phyloP scores from a whole-genome alignment of 35 echinoderm and acorn worm genomes.

The Ptychodera flava region DNA sequence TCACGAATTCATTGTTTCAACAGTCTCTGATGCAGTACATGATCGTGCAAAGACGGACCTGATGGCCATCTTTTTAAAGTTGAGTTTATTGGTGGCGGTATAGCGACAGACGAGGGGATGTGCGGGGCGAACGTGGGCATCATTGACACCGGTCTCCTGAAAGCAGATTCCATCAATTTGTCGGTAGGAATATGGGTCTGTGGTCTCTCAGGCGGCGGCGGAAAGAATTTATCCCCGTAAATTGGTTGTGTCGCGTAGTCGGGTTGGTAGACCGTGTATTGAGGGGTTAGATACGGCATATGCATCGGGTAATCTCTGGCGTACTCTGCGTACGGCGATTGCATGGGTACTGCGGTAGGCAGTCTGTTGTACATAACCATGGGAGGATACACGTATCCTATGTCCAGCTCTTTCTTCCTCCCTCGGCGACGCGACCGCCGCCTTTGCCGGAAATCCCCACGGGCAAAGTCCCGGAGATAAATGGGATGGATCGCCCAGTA shows the following conservation, averaged over 20 bases:
- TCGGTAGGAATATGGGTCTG: background rate
- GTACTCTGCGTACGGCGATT: background rate
- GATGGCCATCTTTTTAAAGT: too few species aligned
- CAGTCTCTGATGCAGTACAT: too few species aligned
- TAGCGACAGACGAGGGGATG: too few species aligned
- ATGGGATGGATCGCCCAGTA: slow-evolving; percentile 95
- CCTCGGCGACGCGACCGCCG: slow-evolving; percentile 52
- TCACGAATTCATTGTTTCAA: too few species aligned
- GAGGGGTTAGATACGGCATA: background rate
- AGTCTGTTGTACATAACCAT: background rate
- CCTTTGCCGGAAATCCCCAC: slow-evolving; percentile 77
- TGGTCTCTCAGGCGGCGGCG: background rate
- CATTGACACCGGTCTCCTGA: background rate
- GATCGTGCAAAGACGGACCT: too few species aligned
- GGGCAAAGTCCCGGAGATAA: slow-evolving; percentile 73
- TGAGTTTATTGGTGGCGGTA: too few species aligned
- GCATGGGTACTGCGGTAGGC: background rate
- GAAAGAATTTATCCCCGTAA: background rate
- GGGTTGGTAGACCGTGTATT: background rate
- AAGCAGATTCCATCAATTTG: background rate
- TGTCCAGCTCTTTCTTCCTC: background rate
- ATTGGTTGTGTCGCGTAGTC: background rate
- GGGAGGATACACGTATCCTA: background rate
- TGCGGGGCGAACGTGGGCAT: too few species aligned
- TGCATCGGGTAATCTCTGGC: background rate